Evolutionary conservation across 2,797 vertebrate genomes (phyloP).

Genomic region (Crossoptilon crossoptilon): DNA sequence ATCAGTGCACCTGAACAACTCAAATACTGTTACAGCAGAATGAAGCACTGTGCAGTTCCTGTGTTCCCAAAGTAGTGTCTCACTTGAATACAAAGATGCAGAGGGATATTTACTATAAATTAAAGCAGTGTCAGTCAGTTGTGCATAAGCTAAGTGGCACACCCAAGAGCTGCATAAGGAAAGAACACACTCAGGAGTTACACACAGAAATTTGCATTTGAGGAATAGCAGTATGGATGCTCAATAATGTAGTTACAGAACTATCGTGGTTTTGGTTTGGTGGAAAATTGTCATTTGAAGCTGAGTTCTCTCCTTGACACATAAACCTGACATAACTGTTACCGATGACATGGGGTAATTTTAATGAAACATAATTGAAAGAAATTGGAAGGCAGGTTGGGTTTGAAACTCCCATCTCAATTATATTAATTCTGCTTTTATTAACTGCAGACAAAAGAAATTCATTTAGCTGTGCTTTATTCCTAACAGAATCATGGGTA

Average conservation of each 20-base stretch:
- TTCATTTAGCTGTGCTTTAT: slow-evolving; percentile 8
- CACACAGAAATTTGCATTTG: background rate
- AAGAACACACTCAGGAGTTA: background rate
- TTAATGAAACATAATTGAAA: slow-evolving; percentile 28
- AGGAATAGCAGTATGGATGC: background rate
- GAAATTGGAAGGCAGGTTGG: slow-evolving; percentile 40
- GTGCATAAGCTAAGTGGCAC: background rate
- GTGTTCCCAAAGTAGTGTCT: background rate
- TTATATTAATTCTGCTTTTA: slow-evolving; percentile 39
- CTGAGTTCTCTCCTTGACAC: background rate
- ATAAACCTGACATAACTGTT: background rate
- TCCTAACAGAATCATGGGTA: slow-evolving; percentile 28
- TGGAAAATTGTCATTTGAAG: background rate
- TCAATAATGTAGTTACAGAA: background rate
- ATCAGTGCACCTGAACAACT: background rate
- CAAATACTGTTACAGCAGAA: slow-evolving; percentile 6
- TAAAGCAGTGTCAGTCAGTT: background rate
- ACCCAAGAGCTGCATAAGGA: background rate
- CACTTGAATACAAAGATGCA: background rate
- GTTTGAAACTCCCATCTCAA: slow-evolving; percentile 15
- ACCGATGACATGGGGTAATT: slow-evolving; percentile 5
- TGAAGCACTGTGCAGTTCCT: background rate
- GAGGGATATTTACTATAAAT: background rate
- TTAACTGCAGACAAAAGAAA: slow-evolving; percentile 40
- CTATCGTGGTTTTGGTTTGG: background rate